Evolutionary conservation across 2,113 vertebrate species (phyloP).

Genomic region (Saguinus imperator): DNA sequence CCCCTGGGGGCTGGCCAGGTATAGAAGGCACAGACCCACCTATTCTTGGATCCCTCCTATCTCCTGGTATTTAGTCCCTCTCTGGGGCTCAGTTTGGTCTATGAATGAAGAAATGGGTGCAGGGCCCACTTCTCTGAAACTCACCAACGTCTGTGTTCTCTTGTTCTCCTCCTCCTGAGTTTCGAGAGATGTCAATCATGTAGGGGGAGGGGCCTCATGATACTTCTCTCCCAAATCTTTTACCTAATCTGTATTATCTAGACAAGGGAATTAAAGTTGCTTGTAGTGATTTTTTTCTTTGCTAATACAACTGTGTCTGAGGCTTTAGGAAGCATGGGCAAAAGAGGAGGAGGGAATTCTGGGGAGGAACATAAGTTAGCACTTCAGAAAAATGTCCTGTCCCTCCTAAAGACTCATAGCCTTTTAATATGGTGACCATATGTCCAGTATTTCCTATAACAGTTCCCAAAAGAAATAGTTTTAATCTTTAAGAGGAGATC

Average conservation of each 20-base stretch:
- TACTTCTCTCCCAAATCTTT: background rate
- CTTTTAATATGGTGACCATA: conserved; percentile 5
- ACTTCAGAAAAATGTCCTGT: background rate
- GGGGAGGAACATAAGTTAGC: background rate
- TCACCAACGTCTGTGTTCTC: background rate
- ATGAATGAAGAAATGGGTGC: background rate
- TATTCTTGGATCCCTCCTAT: background rate
- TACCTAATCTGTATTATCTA: background rate
- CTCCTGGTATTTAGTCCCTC: background rate
- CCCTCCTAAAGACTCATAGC: background rate
- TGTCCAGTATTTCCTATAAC: background rate
- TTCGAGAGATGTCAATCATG: background rate
- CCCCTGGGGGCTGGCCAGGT: background rate
- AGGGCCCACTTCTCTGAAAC: background rate
- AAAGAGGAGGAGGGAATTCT: background rate
- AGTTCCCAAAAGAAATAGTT: background rate
- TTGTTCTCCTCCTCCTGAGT: background rate
- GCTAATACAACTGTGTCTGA: background rate
- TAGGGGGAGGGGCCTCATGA: accelerated
- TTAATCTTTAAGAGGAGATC: conserved; percentile 23
- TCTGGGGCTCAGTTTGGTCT: background rate
- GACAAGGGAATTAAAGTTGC: background rate
- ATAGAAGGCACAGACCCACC: background rate
- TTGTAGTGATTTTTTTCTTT: background rate
- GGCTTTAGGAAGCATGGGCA: background rate